phyloP scores from a whole-genome alignment of 1,140 invertebrate genomes.

The Drosophila azteca region DNA sequence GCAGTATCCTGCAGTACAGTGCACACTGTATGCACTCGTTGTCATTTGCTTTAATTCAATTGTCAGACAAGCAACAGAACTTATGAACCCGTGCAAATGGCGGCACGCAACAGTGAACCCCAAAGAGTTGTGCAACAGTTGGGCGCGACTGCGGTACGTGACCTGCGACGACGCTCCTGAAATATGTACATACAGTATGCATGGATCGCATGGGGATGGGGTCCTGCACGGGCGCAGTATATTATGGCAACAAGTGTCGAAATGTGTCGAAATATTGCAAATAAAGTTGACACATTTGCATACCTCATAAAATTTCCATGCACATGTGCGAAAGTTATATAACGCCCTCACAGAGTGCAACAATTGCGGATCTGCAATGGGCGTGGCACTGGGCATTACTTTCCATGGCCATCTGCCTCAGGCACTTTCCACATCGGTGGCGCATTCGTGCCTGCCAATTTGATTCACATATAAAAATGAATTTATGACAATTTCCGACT shows the following conservation, averaged over 20 bases:
- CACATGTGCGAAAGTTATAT: constrained; percentile 3
- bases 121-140: constrained; percentile 51
- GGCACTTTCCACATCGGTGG: constrained; percentile 55
- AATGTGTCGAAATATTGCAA: constrained; percentile 75
- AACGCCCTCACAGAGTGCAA: constrained; percentile 19
- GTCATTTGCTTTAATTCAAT: constrained; percentile 70
- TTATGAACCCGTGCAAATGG: constrained; percentile 40
- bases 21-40: constrained; percentile 22
- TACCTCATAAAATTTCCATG: constrained; percentile 79
- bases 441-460: constrained; percentile 74
- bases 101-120: constrained; percentile 33
- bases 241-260: constrained; percentile 81
- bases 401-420: constrained; percentile 42
- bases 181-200: constrained; percentile 36
- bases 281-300: constrained; percentile 83
- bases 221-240: constrained; percentile 27
- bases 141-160: constrained; percentile 40
- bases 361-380: constrained; percentile 16
- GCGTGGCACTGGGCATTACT: constrained; percentile 36
- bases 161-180: constrained; percentile 31
- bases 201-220: no score
- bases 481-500: constrained; percentile 82
- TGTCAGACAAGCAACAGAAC: constrained; percentile 13
- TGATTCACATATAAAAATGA: constrained; percentile 66
- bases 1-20: no score